Percentiles rank a stretch among this genome's conserved stretches.
These are phyloP conservation scores for Agrypnus murinus DNA, from an alignment of 2,888 invertebrate genomes.

Conservation along the genomic window DNA sequence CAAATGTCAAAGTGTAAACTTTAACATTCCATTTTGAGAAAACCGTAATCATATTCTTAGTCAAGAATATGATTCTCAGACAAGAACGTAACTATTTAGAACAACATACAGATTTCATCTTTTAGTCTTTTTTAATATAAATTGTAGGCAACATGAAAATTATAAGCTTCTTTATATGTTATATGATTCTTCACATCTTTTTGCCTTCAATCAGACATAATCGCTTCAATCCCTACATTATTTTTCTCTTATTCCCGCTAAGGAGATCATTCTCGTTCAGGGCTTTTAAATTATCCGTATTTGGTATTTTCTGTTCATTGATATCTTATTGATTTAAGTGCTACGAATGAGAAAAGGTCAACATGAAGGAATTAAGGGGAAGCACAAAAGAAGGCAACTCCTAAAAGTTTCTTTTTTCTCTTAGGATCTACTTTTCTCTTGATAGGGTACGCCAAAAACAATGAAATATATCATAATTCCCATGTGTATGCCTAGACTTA, in stretches of 20 bases:
- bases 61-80: too few species aligned
- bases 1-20: slow-evolving; percentile 1
- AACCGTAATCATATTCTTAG: too few species aligned
- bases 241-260: neutral
- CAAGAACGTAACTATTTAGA: too few species aligned
- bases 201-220: too few species aligned
- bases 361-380: slow-evolving; percentile 2
- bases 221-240: too few species aligned
- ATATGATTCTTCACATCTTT: too few species aligned
- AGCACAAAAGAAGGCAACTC: neutral
- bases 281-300: slow-evolving; percentile 9
- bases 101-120: too few species aligned
- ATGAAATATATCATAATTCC: slow-evolving; percentile 24
- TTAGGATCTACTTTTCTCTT: neutral
- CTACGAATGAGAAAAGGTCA: slow-evolving; percentile 10
- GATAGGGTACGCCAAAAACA: slow-evolving; percentile 6
- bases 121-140: too few species aligned
- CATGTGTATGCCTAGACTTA: neutral
- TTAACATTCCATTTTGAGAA: neutral
- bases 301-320: slow-evolving; percentile 1
- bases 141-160: too few species aligned
- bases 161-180: too few species aligned
- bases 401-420: slow-evolving; percentile 11
- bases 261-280: slow-evolving; percentile 5
- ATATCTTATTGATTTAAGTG: slow-evolving; percentile 8